Evolutionary conservation across 2,113 vertebrate species (phyloP), one percentile per base, ranked within the genome.

Genomic region (Ahaetulla prasina): DNA sequence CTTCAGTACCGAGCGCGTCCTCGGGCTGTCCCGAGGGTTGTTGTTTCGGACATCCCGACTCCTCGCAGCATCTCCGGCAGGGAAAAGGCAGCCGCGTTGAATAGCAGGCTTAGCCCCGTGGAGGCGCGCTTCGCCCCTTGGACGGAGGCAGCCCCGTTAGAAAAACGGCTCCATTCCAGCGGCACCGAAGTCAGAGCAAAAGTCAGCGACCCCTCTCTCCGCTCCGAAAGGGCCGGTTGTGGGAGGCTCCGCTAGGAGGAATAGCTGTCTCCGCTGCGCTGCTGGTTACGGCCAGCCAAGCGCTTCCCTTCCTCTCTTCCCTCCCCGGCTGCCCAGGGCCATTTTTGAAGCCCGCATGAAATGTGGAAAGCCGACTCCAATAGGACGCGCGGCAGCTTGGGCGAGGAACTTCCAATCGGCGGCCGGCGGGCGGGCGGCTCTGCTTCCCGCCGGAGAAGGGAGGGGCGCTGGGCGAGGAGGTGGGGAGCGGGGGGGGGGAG

Each of bases 331-430:
- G 80, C 8, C 35, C 90, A 88, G 60, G 45, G 43, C 89, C 63
- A 91, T 90, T 93, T 95, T 89, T 90, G 91, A 91, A 95, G 95
- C 93, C 88, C 91, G 91, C 93, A 92, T 85, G 89, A 90, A 94
- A 90, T 91, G 86, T 84, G 95, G 89, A 63, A 89, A 93, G 93
- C 84, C 43, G 93, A 90, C 89, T 39, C 87, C 18, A 20, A 93
- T 87, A 87, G 39, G 94, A 93, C 8, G 93, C 39, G 57, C 92
- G 45, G 93, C 85, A 90, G 91, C 35, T 55, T 89, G 89, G 23
- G 8, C 27, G 89, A 30, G 91, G 91, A 74, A 52, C 89, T 93
- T 95, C 86, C 87, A 14, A 74, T 95, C 53, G 39, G 92, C 87
- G 89, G 52, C 74, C 68, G 50, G 27, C 54, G 84, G 80, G 90